Evolutionary conservation across 1,140 invertebrate genomes (phyloP).

Genomic region (Zaprionus ghesquierei): DNA sequence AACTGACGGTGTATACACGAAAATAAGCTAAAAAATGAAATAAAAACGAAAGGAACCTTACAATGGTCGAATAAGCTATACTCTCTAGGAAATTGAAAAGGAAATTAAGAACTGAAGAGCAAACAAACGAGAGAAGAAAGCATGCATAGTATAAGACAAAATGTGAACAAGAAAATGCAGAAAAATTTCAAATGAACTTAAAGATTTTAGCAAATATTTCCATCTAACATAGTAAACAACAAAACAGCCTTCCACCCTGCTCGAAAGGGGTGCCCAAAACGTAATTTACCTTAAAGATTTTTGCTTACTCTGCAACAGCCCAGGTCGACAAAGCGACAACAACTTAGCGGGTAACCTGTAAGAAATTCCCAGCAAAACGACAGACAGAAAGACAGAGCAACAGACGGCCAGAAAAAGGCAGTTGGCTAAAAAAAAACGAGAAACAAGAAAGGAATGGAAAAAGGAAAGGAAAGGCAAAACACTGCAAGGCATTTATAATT

Average conservation of each 20-base stretch:
- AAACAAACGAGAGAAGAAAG: background rate
- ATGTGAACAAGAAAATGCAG: too few relatives aligned
- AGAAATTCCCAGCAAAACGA: background rate
- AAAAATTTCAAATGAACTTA: too few relatives aligned
- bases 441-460: too few relatives aligned
- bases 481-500: conserved; percentile 74
- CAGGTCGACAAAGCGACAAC: conserved; percentile 10
- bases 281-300: conserved; percentile 41
- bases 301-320: conserved; percentile 19
- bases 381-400: conserved; percentile 40
- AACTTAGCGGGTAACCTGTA: background rate
- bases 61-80: background rate
- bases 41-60: background rate
- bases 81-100: background rate
- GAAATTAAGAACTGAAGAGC: background rate
- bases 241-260: background rate
- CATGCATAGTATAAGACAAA: background rate
- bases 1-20: conserved; percentile 43
- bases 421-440: background rate
- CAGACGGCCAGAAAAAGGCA: conserved; percentile 15
- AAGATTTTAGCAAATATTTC: too few relatives aligned
- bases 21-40: conserved; percentile 12
- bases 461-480: background rate
- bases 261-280: background rate
- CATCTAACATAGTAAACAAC: background rate